Conservation (phyloP, 2,797 vertebrate genomes). For the Rhinoraja longicauda region DNA sequence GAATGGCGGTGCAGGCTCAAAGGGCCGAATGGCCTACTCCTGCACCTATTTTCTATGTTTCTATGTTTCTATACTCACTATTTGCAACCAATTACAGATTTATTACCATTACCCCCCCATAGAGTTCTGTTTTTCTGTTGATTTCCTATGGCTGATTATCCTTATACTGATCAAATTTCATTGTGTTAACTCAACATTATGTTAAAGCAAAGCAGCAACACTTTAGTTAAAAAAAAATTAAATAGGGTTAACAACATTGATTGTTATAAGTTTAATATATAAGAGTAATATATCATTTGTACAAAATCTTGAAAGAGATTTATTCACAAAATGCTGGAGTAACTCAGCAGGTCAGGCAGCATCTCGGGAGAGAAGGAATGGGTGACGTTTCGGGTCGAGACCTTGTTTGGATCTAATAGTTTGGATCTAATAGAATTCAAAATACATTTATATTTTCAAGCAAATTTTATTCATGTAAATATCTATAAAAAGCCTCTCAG, state of each 20-base stretch:
- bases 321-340: too few species aligned
- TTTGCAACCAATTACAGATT: too few species aligned
- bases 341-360: too few species aligned
- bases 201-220: neutral
- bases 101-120: neutral
- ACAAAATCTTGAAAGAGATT: neutral
- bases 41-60: too few species aligned
- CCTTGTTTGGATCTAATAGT: too few species aligned
- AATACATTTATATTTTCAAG: neutral
- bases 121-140: neutral
- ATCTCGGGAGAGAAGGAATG: too few species aligned
- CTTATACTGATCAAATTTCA: neutral
- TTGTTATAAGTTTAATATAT: neutral
- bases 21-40: too few species aligned
- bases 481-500: too few species aligned
- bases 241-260: neutral
- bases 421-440: too few species aligned
- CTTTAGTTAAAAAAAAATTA: neutral
- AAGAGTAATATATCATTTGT: neutral
- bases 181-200: neutral
- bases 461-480: neutral
- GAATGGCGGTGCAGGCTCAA: too few species aligned
- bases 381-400: too few species aligned
- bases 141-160: neutral
- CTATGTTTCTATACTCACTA: too few species aligned